These are phyloP conservation scores for Spheniscus humboldti DNA, from an alignment of 2,797 vertebrate genomes.

Conservation along the genomic window DNA sequence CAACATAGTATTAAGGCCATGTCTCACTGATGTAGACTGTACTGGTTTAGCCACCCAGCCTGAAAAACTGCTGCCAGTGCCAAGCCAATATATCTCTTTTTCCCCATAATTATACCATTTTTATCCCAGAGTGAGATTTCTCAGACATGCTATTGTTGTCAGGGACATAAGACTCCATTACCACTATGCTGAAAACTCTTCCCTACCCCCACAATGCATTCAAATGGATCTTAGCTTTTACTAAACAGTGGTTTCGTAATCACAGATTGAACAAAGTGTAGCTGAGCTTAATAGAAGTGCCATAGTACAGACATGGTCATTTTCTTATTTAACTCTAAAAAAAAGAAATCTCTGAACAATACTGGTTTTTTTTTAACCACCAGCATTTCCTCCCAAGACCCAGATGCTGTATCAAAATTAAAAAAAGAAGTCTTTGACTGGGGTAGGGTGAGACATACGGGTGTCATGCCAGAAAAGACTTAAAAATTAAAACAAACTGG, in stretches of 20 bases:
- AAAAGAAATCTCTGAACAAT: neutral
- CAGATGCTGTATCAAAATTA: slow-evolving; percentile 3
- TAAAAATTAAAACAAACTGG: neutral
- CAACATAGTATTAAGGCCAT: neutral
- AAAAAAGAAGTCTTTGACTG: neutral
- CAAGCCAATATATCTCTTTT: slow-evolving; percentile 37
- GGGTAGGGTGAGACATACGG: neutral
- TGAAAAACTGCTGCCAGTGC: slow-evolving; percentile 45
- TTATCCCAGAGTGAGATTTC: slow-evolving; percentile 60
- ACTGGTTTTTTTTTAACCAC: neutral
- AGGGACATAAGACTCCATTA: slow-evolving; percentile 32
- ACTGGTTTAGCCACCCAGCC: slow-evolving; percentile 49
- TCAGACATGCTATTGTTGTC: slow-evolving; percentile 46
- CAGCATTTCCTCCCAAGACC: neutral
- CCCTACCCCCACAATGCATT: slow-evolving; percentile 32
- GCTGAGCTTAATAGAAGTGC: slow-evolving; percentile 38
- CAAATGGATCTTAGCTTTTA: slow-evolving; percentile 49
- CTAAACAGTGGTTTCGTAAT: slow-evolving; percentile 37
- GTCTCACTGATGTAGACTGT: slow-evolving; percentile 35
- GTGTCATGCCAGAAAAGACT: neutral
- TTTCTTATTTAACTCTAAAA: neutral
- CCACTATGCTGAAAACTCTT: slow-evolving; percentile 35
- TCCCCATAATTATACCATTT: slow-evolving; percentile 58
- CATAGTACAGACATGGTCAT: neutral
- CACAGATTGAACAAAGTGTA: slow-evolving; percentile 23